Conservation (phyloP, 2,888 invertebrate species). For the Tetheella fluctuosa region DNA sequence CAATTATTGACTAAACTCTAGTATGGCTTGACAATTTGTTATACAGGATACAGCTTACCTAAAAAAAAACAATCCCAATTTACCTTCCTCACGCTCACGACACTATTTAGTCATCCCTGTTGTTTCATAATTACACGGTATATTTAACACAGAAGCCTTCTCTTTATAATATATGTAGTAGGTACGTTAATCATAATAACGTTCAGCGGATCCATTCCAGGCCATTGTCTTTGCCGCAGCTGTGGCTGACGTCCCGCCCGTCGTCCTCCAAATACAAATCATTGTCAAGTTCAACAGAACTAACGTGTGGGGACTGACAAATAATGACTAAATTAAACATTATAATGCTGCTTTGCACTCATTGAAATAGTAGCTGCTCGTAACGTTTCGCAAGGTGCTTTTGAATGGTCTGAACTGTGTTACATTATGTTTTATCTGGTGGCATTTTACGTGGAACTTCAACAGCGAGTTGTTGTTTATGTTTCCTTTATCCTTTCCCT, state of each 20-base stretch:
- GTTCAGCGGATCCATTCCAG: conserved; percentile 41
- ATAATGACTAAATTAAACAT: conserved; percentile 18
- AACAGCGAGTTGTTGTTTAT: conserved; percentile 6
- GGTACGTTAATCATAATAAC: conserved; percentile 56
- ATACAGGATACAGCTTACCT: background rate
- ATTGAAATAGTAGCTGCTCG: background rate
- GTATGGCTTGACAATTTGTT: background rate
- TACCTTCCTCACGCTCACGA: conserved; percentile 18
- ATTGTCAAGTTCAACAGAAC: conserved; percentile 71
- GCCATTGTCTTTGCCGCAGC: conserved; percentile 66
- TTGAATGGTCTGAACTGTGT: background rate
- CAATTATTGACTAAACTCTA: background rate
- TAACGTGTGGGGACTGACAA: conserved; percentile 52
- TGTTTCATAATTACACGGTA: background rate
- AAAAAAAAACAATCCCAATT: conserved; percentile 10
- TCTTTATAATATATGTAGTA: conserved; percentile 29
- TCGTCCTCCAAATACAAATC: conserved; percentile 66
- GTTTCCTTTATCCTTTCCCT: conserved; percentile 7
- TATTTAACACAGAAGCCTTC: conserved; percentile 3
- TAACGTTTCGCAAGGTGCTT: background rate
- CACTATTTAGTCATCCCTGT: conserved; percentile 25
- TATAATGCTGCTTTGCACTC: conserved; percentile 7
- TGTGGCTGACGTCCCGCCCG: conserved; percentile 49
- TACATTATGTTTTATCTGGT: background rate
- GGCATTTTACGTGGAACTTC: background rate